Conservation (phyloP, 30 jellyfish, hydroid and myxozoan species). For the Clytia hemisphaerica region DNA sequence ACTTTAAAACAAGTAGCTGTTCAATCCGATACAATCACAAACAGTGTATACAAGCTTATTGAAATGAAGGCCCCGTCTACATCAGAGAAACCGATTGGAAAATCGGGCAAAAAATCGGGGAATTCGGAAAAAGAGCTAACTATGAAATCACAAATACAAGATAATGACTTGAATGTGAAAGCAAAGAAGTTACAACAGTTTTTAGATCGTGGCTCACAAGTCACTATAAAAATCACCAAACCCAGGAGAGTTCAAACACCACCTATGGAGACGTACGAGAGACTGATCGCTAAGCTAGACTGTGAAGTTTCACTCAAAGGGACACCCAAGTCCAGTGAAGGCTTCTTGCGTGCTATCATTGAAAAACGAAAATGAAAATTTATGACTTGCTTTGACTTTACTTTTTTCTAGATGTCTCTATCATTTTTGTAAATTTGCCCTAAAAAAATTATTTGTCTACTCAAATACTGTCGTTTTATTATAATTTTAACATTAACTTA, state of each 20-base stretch:
- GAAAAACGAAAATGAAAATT: not conserved
- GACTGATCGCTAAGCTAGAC: not conserved
- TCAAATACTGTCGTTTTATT: no score
- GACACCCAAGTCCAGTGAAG: conserved; percentile 8
- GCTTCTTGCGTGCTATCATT: not conserved
- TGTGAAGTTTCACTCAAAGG: conserved; percentile 3
- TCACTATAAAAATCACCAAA: conserved; percentile 4
- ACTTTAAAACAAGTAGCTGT: conserved; percentile 25
- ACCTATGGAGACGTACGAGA: conserved; percentile 6
- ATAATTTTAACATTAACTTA: no score
- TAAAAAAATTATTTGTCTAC: not conserved
- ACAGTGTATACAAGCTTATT: conserved; percentile 3
- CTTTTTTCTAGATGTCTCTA: not conserved
- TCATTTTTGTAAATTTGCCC: not conserved
- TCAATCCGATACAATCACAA: not conserved
- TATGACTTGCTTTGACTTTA: not conserved
- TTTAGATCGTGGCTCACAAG: conserved; percentile 11
- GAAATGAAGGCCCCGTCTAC: no score
- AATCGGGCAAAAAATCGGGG: no score
- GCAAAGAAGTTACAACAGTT: conserved; percentile 23
- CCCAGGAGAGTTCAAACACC: not conserved
- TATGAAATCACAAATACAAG: conserved; percentile 15
- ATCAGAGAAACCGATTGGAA: no score
- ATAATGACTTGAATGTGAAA: conserved; percentile 25
- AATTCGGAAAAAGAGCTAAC: conserved; percentile 33